Evolutionary conservation across 2,113 vertebrate genomes (phyloP), one percentile per base, ranked within the genome.

Genomic region (Oncorhynchus kisutch): DNA sequence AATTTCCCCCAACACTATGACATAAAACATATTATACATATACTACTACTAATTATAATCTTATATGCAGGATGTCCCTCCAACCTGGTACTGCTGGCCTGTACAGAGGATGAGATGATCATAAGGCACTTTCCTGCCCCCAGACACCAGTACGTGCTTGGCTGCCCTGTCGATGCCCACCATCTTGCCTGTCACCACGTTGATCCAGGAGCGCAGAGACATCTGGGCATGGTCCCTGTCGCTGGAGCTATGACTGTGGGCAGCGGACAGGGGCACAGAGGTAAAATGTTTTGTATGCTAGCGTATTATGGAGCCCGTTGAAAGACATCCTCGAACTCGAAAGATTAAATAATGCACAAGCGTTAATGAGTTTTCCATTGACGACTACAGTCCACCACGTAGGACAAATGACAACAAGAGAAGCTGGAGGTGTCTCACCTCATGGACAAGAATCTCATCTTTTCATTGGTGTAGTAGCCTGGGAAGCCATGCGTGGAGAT

Each of bases 101-200:
- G 91, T 95, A 49, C 96, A 97, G 76, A 99, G 94, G 78, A 99
- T 76, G 69, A 99, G 95, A 87, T 96, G 91, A 82, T 99, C 96
- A 0, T 98, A 99, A 0, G 90, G 90, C 9, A 99, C 92, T 9
- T 83, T 88, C 62, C 80, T 79, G 0, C 84, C 86, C 0, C 83
- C 72, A n/a, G 93, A 94, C 83, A 99, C 87, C 0, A 92, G 67
- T 0, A 99, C 85, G 0, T 93, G 87, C 82, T 96, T 97, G 88
- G 93, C 94, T 67, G 90, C 71, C 16, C 96, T 93, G 86, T 96
- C 88, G 83, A 99, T 96, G 87, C 86, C 90, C 18, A 90, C 95
- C 95, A 99, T 95, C 91, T 94, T 97, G 60, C 92, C 97, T 8
- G 86, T 91, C 85, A 98, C 94, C 29, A 95, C 87, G 0, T 80